Conservation (phyloP, 2,113 vertebrate genomes). For the Cryptomyrus ogoouensis region DNA sequence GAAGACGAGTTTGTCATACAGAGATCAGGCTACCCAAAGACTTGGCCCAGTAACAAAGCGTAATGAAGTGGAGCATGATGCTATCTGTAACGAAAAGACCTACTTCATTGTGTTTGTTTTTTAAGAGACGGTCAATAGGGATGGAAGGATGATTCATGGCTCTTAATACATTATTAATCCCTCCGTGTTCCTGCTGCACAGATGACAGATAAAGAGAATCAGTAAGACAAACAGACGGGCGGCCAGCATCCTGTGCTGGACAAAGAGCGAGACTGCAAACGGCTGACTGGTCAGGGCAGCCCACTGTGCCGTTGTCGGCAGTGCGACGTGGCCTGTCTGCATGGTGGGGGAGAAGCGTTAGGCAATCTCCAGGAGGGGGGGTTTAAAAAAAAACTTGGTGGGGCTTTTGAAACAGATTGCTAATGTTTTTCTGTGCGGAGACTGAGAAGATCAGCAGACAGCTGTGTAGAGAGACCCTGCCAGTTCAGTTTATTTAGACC, state of each 20-base stretch:
- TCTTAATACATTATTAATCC: constrained; percentile 30
- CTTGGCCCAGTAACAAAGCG: background rate
- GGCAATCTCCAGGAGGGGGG: background rate
- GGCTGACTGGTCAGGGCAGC: background rate
- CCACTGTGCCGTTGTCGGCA: constrained; percentile 3
- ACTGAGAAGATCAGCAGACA: background rate
- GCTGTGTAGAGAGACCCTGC: background rate
- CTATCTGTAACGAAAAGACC: constrained; percentile 22
- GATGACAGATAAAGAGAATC: constrained; percentile 25
- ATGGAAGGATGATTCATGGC: background rate
- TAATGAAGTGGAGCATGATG: background rate
- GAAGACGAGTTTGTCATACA: background rate
- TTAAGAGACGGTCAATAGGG: background rate
- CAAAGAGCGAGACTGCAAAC: constrained; percentile 4
- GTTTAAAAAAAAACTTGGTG: background rate
- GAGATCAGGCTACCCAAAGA: constrained; percentile 6
- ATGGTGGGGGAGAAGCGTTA: background rate
- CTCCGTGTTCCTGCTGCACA: background rate
- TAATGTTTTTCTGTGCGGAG: background rate
- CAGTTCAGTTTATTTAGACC: background rate
- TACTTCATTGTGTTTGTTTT: constrained; percentile 19
- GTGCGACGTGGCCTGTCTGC: background rate
- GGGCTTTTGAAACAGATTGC: background rate
- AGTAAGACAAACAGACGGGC: constrained; percentile 23
- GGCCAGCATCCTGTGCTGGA: constrained; percentile 24